Evolutionary conservation across 2,888 invertebrate genomes (phyloP).

Genomic region (Drosophila kambysellisi): DNA sequence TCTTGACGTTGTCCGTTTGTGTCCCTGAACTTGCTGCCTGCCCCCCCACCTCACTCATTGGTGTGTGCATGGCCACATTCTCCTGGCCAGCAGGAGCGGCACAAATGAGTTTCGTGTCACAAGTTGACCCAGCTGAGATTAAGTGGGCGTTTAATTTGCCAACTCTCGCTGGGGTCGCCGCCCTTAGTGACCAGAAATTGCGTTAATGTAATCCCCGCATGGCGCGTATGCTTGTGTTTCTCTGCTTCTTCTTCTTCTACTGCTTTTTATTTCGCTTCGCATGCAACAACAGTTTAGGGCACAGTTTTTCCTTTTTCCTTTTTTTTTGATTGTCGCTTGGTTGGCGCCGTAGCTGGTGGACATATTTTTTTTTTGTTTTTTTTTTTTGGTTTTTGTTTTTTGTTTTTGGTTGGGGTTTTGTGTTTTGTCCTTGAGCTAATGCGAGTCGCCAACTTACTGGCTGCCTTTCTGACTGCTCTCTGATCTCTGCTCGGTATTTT

Average conservation of each 20-base stretch:
- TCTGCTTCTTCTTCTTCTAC: slow-evolving; percentile 4
- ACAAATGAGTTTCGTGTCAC: slow-evolving; percentile 78
- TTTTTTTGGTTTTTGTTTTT: slow-evolving; percentile 1
- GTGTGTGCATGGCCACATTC: slow-evolving; percentile 5
- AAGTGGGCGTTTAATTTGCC: slow-evolving; percentile 81
- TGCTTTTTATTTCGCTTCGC: neutral
- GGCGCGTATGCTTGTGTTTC: slow-evolving; percentile 65
- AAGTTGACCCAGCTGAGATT: slow-evolving; percentile 78
- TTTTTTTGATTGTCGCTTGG: slow-evolving; percentile 46
- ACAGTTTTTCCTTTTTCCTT: slow-evolving; percentile 15
- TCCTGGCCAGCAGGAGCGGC: slow-evolving; percentile 35
- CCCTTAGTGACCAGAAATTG: slow-evolving; percentile 58
- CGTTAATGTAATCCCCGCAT: slow-evolving; percentile 76
- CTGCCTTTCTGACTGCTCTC: slow-evolving; percentile 40
- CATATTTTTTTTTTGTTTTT: neutral
- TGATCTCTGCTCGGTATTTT: slow-evolving; percentile 72
- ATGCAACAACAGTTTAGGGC: slow-evolving; percentile 33
- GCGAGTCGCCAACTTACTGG: slow-evolving; percentile 48
- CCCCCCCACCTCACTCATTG: neutral
- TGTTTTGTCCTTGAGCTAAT: slow-evolving; percentile 48
- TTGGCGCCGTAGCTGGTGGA: slow-evolving; percentile 27
- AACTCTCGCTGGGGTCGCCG: slow-evolving; percentile 63
- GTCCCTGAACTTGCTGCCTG: slow-evolving; percentile 67
- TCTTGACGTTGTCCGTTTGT: slow-evolving; percentile 67
- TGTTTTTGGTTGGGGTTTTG: slow-evolving; percentile 1